Evolutionary conservation across 2,888 invertebrate genomes (phyloP).

Genomic region (Pseudococcus jackbeardsleyi): DNA sequence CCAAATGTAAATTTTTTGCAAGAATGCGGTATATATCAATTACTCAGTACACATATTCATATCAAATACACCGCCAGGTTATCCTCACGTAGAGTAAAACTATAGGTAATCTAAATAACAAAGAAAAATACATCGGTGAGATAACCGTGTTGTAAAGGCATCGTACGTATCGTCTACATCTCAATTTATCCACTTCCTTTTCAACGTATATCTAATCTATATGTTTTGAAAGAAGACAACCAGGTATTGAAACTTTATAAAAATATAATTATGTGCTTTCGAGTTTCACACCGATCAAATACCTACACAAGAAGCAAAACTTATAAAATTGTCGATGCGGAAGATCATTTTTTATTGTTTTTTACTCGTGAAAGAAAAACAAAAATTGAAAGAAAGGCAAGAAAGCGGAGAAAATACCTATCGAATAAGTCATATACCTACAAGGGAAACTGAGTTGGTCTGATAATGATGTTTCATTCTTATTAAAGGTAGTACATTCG

Average conservation of each 20-base stretch:
- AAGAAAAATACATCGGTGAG: conserved; percentile 22
- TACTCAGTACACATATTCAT: not conserved
- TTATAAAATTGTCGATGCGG: not conserved
- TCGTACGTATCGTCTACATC: not conserved
- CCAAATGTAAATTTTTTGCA: not conserved
- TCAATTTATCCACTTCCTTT: conserved; percentile 7
- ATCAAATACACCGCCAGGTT: not conserved
- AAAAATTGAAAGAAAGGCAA: not conserved
- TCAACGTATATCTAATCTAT: not conserved
- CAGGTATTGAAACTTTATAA: not conserved
- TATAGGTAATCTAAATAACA: conserved; percentile 21
- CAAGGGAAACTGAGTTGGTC: not conserved
- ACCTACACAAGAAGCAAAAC: not conserved
- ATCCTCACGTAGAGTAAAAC: not conserved
- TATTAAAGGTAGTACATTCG: conserved; percentile 2
- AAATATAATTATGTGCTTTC: conserved; percentile 11
- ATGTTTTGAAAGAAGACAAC: not conserved
- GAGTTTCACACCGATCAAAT: not conserved
- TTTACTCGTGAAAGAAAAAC: not conserved
- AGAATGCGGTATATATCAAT: not conserved
- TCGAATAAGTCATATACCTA: not conserved
- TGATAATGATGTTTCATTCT: not conserved
- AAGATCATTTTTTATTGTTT: not conserved
- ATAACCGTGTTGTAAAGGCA: not conserved
- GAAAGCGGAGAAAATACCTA: not conserved